A percentile compares a stretch with the other conserved stretches of the same genome.
Conservation (phyloP, 2,113 vertebrate species). For the Panthera leo region DNA sequence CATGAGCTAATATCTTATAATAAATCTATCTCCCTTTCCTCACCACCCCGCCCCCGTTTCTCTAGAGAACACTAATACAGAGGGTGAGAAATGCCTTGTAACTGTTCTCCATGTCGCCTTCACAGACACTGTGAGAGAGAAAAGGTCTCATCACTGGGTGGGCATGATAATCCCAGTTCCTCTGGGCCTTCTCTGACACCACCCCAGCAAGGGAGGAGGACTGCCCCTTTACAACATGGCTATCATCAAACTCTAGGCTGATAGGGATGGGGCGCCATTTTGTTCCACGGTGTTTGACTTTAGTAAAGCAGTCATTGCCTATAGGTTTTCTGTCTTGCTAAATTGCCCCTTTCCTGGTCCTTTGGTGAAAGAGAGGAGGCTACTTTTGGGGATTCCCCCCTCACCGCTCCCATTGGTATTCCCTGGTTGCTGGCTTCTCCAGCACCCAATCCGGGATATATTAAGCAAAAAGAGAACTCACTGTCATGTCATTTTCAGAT, state of each 20-base stretch:
- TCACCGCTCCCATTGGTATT: background rate
- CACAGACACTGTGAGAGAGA: background rate
- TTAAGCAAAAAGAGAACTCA: background rate
- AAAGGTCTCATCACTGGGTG: background rate
- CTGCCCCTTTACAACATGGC: background rate
- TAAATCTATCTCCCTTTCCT: background rate
- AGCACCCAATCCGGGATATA: background rate
- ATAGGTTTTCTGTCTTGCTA: background rate
- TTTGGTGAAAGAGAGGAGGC: background rate
- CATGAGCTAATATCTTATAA: background rate
- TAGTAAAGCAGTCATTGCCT: background rate
- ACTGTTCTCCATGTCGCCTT: background rate
- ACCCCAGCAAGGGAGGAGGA: background rate
- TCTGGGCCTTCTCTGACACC: background rate
- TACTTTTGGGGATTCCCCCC: background rate
- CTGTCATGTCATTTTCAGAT: background rate
- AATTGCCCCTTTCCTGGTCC: background rate
- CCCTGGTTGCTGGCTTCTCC: background rate
- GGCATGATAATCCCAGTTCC: background rate
- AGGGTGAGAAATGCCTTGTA: background rate
- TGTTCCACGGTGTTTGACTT: background rate
- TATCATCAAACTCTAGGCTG: background rate
- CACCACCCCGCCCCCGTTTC: background rate
- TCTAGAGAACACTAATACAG: background rate
- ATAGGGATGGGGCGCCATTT: background rate